Base-by-base conservation (phyloP, 1,140 invertebrate species). In the Drosophila leontia region DNA sequence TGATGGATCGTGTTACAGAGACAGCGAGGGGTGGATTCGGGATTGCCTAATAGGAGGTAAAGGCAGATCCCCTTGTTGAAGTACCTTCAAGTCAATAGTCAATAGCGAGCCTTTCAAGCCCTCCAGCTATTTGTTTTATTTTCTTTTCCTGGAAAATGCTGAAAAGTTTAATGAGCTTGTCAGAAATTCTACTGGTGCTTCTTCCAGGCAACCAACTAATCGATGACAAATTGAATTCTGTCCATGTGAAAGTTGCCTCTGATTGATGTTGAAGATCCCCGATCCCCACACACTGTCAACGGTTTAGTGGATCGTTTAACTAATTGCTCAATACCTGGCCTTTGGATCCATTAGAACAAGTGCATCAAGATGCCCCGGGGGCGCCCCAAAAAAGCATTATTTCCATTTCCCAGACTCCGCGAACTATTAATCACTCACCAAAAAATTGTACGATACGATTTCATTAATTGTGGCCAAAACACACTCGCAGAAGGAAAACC, bases 1-100 rank as follows among this genome's bases (percentile, higher is more conserved):
- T 90, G 85, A 88, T 88, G 82, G 85, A 88, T 88, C 85, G 77
- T 76, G 78, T 88, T 90, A 81, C 85, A 88, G 74, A 75, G 83
- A 63, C 41, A 29, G n/a, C 70, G 23, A 75, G 77, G 80, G 84
- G 59, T 80, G 77, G 23, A 42, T 44, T 55, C 34, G 17, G 19
- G 39, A 34, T 41, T 39, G 13, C 42, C 17, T 69, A 53, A 69
- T 69, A n/a, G 64, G 6, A 41, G n/a, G n/a, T 9, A 32, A n/a
- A 32, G 51, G 19, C 35, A 26, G 34, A 56, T 13, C 34, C 50
- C 17, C 11, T 29, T 17, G 7, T 17, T 39, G 29, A 7, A 51
- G 62, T 51, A 69, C 63, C 65, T 69, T 51, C 26, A 50, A 60
- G 50, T 60, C 64, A 34, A 29, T 41, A 60, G 50, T 60, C 64